Percentiles rank a stretch among this genome's conserved stretches.
Conservation (phyloP, 2,113 vertebrate genomes). For the Scophthalmus maximus region DNA sequence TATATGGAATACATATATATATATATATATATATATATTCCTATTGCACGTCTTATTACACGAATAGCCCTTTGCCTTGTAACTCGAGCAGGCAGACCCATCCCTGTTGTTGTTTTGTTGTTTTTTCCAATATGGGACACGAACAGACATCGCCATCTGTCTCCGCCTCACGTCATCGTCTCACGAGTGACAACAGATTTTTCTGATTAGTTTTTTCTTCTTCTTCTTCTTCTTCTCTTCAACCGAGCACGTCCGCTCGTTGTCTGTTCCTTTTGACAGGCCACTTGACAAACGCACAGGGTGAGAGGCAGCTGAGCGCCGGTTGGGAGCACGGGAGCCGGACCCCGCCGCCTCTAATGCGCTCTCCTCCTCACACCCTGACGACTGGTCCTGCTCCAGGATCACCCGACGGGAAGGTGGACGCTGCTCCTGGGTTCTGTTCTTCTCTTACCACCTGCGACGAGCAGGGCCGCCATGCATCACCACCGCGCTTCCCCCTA, state of each 20-base stretch:
- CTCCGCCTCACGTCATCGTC: too few relatives aligned
- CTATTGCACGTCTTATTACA: slow-evolving; percentile 15
- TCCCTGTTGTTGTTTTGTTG: slow-evolving; percentile 74
- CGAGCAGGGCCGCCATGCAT: too few relatives aligned
- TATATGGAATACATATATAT: too few relatives aligned
- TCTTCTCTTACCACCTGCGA: slow-evolving; percentile 19
- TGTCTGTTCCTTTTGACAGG: slow-evolving; percentile 55
- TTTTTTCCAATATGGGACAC: slow-evolving; percentile 62
- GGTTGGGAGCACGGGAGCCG: slow-evolving; percentile 11
- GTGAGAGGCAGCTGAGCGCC: slow-evolving; percentile 31
- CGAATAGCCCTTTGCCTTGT: slow-evolving; percentile 48
- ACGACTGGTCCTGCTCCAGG: too few relatives aligned
- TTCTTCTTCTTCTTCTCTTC: slow-evolving; percentile 6
- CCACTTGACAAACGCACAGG: slow-evolving; percentile 59
- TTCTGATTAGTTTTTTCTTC: too few relatives aligned
- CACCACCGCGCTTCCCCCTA: too few relatives aligned
- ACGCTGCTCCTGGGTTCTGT: too few relatives aligned
- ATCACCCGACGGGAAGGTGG: too few relatives aligned
- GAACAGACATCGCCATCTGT: too few relatives aligned
- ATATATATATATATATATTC: too few relatives aligned
- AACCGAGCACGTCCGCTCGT: slow-evolving; percentile 50
- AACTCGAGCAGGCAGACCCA: slow-evolving; percentile 76
- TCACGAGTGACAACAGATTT: too few relatives aligned
- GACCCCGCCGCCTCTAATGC: slow-evolving; percentile 30
- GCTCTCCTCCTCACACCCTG: slow-evolving; percentile 36